Percentiles rank a stretch among this genome's conserved stretches.
Evolutionary conservation across 2,113 vertebrate genomes (phyloP).

Genomic region (Macaca mulatta): DNA sequence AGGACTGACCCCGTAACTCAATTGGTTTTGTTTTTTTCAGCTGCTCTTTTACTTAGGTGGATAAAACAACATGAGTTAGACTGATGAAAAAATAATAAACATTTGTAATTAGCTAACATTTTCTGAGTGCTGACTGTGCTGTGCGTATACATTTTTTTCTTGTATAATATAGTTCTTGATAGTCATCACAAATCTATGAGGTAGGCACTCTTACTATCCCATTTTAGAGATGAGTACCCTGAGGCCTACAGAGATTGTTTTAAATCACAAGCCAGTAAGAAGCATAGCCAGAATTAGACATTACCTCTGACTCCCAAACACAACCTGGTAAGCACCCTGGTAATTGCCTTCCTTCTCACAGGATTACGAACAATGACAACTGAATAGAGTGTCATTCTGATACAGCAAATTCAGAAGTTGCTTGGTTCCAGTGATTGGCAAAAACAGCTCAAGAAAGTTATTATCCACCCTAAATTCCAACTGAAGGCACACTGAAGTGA

Average conservation of each 20-base stretch:
- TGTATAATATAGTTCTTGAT: not conserved
- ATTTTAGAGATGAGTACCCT: slow-evolving; percentile 33
- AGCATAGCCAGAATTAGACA: not conserved
- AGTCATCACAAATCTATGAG: not conserved
- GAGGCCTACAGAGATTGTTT: not conserved
- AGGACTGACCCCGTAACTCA: not conserved
- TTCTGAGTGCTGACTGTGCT: not conserved
- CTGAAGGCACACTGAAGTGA: slow-evolving; percentile 34
- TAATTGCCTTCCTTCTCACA: not conserved
- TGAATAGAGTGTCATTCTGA: slow-evolving; percentile 33
- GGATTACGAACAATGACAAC: slow-evolving; percentile 44
- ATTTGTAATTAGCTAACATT: not conserved
- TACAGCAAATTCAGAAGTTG: slow-evolving; percentile 51
- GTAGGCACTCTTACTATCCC: not conserved
- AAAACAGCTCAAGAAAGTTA: slow-evolving; percentile 57
- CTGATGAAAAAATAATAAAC: not conserved
- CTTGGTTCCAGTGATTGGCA: slow-evolving; percentile 63
- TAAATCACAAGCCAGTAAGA: slow-evolving; percentile 12
- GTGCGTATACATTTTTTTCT: not conserved
- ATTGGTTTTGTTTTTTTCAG: not conserved
- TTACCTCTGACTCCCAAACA: not conserved
- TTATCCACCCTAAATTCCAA: slow-evolving; percentile 51
- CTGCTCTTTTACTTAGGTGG: not conserved
- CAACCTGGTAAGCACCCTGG: not conserved
- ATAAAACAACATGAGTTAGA: slow-evolving; percentile 11